Conservation (phyloP, 2,888 invertebrate species). For the Lamellibrachia satsuma region DNA sequence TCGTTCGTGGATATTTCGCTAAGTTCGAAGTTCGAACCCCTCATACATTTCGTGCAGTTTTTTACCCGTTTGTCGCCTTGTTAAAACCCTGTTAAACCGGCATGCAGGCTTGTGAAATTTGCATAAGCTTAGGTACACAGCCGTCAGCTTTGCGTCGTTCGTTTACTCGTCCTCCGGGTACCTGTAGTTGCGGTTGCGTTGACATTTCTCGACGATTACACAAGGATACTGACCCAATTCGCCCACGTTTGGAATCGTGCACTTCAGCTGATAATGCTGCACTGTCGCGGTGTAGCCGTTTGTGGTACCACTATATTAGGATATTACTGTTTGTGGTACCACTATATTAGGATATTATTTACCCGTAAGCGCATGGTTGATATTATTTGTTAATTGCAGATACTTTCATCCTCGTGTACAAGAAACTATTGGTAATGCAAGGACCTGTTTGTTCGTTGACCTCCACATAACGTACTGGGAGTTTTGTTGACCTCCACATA, state of each 20-base stretch:
- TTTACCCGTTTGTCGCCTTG: not conserved
- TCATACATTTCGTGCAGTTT: not conserved
- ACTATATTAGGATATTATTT: not conserved
- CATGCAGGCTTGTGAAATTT: not conserved
- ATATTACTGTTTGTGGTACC: not conserved
- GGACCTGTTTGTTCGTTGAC: not conserved
- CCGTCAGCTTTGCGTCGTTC: not conserved
- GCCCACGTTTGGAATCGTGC: not conserved
- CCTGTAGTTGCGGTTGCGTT: not conserved
- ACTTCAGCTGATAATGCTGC: not conserved
- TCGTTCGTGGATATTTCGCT: not conserved
- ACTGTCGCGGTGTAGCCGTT: not conserved
- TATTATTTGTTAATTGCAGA: too few relatives aligned
- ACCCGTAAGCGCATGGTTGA: too few relatives aligned
- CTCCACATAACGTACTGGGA: not conserved
- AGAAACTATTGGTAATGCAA: not conserved
- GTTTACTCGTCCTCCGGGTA: not conserved
- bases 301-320: not conserved
- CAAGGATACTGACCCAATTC: not conserved
- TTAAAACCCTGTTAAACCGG: not conserved
- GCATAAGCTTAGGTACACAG: not conserved
- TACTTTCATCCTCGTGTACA: not conserved
- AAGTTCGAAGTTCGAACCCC: not conserved
- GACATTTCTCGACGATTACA: not conserved
- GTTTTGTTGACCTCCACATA: too few relatives aligned